These are phyloP conservation scores for Neoniphon sammara DNA, from an alignment of 2,797 vertebrate genomes.

Conservation along the genomic window DNA sequence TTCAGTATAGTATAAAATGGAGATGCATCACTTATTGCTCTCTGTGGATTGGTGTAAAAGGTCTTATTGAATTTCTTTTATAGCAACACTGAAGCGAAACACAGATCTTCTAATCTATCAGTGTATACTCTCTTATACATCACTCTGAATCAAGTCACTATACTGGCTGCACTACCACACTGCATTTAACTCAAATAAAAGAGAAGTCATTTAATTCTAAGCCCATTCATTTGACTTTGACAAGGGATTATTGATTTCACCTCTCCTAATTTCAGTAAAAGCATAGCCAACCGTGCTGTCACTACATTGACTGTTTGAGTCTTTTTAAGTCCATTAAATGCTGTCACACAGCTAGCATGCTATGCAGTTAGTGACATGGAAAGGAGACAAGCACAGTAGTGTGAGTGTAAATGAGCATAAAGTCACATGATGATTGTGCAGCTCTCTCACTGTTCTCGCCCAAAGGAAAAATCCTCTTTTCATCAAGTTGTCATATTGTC, in stretches of 20 bases:
- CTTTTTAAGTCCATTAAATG: conserved; percentile 71
- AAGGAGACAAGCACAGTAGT: conserved; percentile 60
- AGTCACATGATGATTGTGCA: conserved; percentile 65
- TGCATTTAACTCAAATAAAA: neutral
- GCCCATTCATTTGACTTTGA: conserved; percentile 56
- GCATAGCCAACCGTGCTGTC: conserved; percentile 37
- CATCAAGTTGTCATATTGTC: conserved; percentile 66
- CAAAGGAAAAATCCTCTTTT: conserved; percentile 64
- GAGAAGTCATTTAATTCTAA: conserved; percentile 14
- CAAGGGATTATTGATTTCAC: conserved; percentile 67
- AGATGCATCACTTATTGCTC: neutral
- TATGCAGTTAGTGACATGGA: conserved; percentile 66
- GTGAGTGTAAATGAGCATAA: conserved; percentile 53
- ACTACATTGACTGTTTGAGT: conserved; percentile 62
- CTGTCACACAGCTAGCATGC: conserved; percentile 50
- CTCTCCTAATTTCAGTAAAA: conserved; percentile 20
- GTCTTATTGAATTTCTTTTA: neutral
- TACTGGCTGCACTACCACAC: conserved; percentile 41
- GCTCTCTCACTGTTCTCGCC: conserved; percentile 23
- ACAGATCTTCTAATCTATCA: neutral
- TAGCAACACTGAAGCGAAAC: conserved; percentile 1
- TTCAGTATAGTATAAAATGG: neutral
- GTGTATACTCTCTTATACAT: neutral
- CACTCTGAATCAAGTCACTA: neutral
- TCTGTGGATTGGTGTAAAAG: neutral